Base-by-base conservation (phyloP, 2,888 invertebrate genomes). In the Anoncus sp. region DNA sequence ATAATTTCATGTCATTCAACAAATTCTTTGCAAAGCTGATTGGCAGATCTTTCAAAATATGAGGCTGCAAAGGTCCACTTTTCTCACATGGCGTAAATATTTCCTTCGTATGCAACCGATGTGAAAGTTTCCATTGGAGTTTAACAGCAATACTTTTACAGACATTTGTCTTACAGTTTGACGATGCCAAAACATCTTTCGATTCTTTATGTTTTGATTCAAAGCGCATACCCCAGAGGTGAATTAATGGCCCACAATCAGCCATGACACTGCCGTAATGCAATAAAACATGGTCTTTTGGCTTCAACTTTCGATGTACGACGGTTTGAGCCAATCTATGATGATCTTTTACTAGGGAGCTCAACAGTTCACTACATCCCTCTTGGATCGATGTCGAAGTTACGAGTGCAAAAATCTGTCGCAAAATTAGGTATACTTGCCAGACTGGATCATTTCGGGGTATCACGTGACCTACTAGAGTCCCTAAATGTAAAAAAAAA, bases 371-470 rank as follows among this genome's bases (percentile, higher is more conserved):
- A 49, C 65, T 45, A 49, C 47, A 65, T 27, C 47, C 65, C 43
- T 47, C 65, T 47, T 65, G 45, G 22, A 65, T 65, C n/a, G 31
- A 31, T 65, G 43, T 45, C n/a, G 65, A 43, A 47, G 43, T 65
- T 22, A 45, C 43, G 12, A 65, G 22, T 27, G 24, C 57, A 20
- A 70, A 9, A 7, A 70, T 70, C 20, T 70, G 40, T 38, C 57
- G 38, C 24, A 62, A 43, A 31, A 59, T 60, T 18, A 72, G n/a
- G 40, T 31, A 49, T 6, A 75, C 31, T 31, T 47, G 16, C 76
- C 76, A 76, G 12, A 49, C 51, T 40, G 43, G 24, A 43, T 76
- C 57, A 35, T 63, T 45, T 73, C 63, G 51, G 1, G 49, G 63
- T n/a, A 76, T 35, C 18, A 57, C 31, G 16, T 73, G 40, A 27